Evolutionary conservation across 1,140 invertebrate genomes (phyloP), one percentile per base, ranked within the genome.

Genomic region (Cyclargus thomasi): DNA sequence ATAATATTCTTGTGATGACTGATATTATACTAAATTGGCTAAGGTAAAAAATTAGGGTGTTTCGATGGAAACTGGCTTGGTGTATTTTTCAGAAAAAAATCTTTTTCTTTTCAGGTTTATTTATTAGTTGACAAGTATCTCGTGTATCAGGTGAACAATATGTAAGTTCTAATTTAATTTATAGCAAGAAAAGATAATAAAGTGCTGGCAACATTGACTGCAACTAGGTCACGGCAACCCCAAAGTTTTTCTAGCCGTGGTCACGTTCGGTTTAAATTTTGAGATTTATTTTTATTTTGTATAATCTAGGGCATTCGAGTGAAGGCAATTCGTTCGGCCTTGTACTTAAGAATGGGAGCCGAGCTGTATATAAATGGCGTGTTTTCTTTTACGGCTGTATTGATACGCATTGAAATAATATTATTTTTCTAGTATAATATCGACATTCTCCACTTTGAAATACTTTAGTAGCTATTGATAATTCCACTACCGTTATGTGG

Each of bases 201-300:
- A 47, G 10, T 16, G 39, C 14, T 47, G 39, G 39, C 14, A 47
- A 47, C 39, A 47, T 3, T 47, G 10, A 5, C 53, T 18, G 53
- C 17, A 55, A 55, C 16, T 55, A 20, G 53, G 53, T 55, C 53
- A 55, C 53, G 53, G 53, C 53, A 20, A 55, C 53, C 53, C 53
- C 53, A 55, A 55, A 55, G 53, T 55, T 55, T 55, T 55, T 55
- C 53, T 55, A 55, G 53, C 53, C 53, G 53, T 55, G 53, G 53
- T 55, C 53, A 55, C 53, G 53, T 55, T 55, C 53, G 53, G 53
- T 55, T 55, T 55, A 55, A 55, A 55, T 55, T 55, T 55, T 20
- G 53, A 55, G 53, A 55, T 55, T 55, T 55, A 55, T 55, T 55
- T 55, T 55, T 55, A 55, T 55, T 55, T 55, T 55, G 53, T 55